Evolutionary conservation across 2,797 vertebrate species (phyloP).

Genomic region (Pseudomugil tenellus): DNA sequence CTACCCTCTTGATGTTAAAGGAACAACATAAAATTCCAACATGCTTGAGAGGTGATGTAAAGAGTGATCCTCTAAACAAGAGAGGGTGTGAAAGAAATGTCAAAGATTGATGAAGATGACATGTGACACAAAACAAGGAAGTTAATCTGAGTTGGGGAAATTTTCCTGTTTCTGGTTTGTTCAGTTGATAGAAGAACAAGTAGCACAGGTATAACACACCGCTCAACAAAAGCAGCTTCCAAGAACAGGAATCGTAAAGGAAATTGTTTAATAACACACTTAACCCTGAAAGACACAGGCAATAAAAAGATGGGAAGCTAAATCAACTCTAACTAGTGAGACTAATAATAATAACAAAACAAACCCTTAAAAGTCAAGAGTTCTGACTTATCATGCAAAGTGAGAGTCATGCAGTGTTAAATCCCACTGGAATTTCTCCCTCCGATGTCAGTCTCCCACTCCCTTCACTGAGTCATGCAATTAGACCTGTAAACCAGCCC

Average conservation of each 20-base stretch:
- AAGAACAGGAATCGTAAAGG: not conserved
- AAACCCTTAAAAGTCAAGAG: conserved; percentile 35
- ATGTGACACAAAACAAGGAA: not conserved
- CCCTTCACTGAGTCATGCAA: conserved; percentile 73
- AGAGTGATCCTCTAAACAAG: not conserved
- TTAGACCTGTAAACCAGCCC: conserved; percentile 72
- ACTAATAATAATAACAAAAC: conserved; percentile 2
- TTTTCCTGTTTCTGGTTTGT: too few relatives aligned
- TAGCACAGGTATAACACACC: not conserved
- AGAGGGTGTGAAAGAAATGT: not conserved
- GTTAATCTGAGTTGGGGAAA: not conserved
- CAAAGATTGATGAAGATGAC: too few relatives aligned
- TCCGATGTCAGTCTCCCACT: conserved; percentile 52
- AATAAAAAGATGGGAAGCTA: not conserved
- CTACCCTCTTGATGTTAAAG: too few relatives aligned
- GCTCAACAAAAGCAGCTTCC: conserved; percentile 1
- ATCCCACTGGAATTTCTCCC: conserved; percentile 48
- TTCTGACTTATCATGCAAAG: conserved; percentile 44
- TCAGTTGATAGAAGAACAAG: not conserved
- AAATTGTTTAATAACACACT: not conserved
- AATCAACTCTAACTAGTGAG: not conserved
- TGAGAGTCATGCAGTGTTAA: conserved; percentile 64
- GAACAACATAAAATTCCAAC: conserved; percentile 3
- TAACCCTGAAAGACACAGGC: not conserved
- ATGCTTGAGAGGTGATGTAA: not conserved